Evolutionary conservation across 2,797 vertebrate species (phyloP), one percentile per base, ranked within the genome.

Genomic region (Enteromius trimaculatus): DNA sequence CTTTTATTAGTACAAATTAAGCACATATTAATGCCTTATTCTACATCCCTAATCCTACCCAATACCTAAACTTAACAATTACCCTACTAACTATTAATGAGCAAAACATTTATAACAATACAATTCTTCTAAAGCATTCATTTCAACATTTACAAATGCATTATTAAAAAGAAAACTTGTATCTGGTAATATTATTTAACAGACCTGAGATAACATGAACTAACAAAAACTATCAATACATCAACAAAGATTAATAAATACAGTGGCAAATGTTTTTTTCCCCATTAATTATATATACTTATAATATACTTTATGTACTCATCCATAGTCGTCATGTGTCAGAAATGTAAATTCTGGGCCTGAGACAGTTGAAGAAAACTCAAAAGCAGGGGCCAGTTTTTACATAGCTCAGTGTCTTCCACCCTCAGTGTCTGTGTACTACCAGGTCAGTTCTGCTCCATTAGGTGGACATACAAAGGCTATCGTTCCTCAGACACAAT

Each of bases 381-480:
- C 23, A 74, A 55, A 74, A 74, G 58, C 58, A 31, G 17, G 37
- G 37, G 55, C 6, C 6, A 51, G 68, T 39, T 51, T 37, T 31
- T 68, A 26, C 82, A 76, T 79, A 37, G 44, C 47, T 78, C 58
- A 83, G 8, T 37, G 7, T 37, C 49, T 21, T 49, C 47, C 26
- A 39, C 60, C 58, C 82, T 81, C 77, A 80, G 83, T 84, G 81
- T 42, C 74, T 74, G 75, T 84, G 86, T 49, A 62, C 55, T 77
- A 88, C 85, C 81, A 62, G 81, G 86, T 90, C 86, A 86, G 88
- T 92, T 92, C 91, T 88, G 89, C 92, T 93, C 90, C 86, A 89
- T 90, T 93, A 91, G 90, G 87, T 90, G 88, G 89, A 91, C 90
- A 90, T 92, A 91, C 86, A 87, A 83, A 77, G 81, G 84, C 76